These are phyloP conservation scores for Hydractinia echinata DNA, from an alignment of 30 jellyfish, hydroid and myxozoan genomes.

Conservation along the genomic window DNA sequence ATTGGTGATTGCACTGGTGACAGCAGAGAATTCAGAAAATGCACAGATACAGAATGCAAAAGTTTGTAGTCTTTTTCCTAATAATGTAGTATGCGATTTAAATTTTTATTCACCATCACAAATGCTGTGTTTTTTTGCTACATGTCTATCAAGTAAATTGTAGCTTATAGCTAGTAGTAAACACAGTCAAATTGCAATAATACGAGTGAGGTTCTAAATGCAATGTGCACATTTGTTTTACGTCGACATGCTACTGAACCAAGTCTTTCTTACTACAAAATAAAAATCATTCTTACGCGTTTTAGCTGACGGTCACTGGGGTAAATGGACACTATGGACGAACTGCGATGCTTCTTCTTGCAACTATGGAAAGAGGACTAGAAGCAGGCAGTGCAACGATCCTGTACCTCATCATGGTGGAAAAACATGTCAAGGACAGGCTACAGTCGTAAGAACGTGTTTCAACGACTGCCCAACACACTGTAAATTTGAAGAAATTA, in stretches of 20 bases:
- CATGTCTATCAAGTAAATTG: too few species aligned
- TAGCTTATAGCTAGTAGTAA: too few species aligned
- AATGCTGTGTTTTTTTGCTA: too few species aligned
- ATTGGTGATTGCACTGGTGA: slow-evolving; percentile 43
- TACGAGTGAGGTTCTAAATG: too few species aligned
- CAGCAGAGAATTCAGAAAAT: slow-evolving; percentile 18
- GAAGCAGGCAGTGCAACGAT: neutral
- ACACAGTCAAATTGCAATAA: too few species aligned
- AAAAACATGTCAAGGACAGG: neutral
- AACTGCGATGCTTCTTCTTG: slow-evolving; percentile 5
- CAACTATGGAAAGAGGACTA: neutral
- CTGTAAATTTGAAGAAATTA: neutral
- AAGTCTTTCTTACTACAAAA: too few species aligned
- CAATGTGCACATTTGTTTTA: too few species aligned
- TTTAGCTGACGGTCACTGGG: slow-evolving; percentile 10
- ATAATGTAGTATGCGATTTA: too few species aligned
- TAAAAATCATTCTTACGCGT: too few species aligned
- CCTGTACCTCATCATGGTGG: slow-evolving; percentile 20
- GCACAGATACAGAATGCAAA: slow-evolving; percentile 51
- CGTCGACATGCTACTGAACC: too few species aligned
- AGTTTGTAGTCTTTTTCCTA: slow-evolving; percentile 12
- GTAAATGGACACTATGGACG: slow-evolving; percentile 6
- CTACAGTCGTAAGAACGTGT: neutral
- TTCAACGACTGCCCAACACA: neutral
- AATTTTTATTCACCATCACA: too few species aligned